Conservation (phyloP, 1,140 invertebrate genomes). For the Drosophila equinoxialis region DNA sequence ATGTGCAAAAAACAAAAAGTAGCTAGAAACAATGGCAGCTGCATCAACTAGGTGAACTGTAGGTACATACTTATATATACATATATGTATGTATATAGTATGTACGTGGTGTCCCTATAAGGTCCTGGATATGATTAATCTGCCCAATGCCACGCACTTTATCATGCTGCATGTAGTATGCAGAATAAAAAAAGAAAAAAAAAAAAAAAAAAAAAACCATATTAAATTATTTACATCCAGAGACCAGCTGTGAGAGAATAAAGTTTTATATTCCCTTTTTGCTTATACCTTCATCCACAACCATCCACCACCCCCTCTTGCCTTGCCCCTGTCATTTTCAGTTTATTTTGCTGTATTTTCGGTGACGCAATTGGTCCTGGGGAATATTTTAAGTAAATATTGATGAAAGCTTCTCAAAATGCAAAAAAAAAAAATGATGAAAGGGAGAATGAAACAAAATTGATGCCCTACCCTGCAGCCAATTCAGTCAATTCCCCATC, state of each 20-base stretch:
- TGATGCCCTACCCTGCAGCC: slow-evolving; percentile 31
- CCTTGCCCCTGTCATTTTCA: not conserved
- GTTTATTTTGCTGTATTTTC: slow-evolving; percentile 18
- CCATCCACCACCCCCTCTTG: not conserved
- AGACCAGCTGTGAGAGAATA: slow-evolving; percentile 37
- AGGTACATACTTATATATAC: too few relatives aligned
- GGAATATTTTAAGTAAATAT: slow-evolving; percentile 70
- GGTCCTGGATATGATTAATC: slow-evolving; percentile 67
- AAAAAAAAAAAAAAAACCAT: slow-evolving; percentile 37
- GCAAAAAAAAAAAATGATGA: not conserved
- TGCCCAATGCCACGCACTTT: slow-evolving; percentile 70
- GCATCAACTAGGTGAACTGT: slow-evolving; percentile 34
- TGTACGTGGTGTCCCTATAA: slow-evolving; percentile 29
- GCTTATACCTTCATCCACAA: not conserved
- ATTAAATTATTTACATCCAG: slow-evolving; percentile 73
- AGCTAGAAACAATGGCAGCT: slow-evolving; percentile 53
- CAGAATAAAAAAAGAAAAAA: not conserved
- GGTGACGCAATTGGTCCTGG: slow-evolving; percentile 56
- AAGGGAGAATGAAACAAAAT: slow-evolving; percentile 6
- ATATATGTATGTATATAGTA: too few relatives aligned
- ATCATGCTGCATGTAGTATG: slow-evolving; percentile 54
- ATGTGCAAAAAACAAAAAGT: slow-evolving; percentile 52
- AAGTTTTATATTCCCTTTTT: slow-evolving; percentile 16
- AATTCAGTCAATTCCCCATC: slow-evolving; percentile 46
- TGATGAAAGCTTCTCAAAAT: slow-evolving; percentile 38